Evolutionary conservation across 1,140 invertebrate genomes (phyloP).

Genomic region (Elysia chlorotica): DNA sequence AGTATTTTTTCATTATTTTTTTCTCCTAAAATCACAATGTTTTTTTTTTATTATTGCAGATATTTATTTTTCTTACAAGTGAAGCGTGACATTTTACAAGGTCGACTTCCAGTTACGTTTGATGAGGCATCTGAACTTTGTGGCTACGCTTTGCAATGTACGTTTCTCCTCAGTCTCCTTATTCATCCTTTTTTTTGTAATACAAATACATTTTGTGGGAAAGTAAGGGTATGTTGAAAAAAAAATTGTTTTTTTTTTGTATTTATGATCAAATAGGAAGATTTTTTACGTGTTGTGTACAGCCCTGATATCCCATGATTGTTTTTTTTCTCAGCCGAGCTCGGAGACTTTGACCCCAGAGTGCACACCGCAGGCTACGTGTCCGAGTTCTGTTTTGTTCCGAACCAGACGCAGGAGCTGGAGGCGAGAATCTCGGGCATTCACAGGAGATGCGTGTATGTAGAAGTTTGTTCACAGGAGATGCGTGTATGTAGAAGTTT

Average conservation of each 20-base stretch:
- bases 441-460: slow-evolving; percentile 84
- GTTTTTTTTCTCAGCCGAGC: slow-evolving; percentile 46
- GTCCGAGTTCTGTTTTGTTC: slow-evolving; percentile 62
- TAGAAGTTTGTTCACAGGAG: slow-evolving; percentile 6
- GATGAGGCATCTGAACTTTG: slow-evolving; percentile 53
- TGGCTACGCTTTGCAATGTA: slow-evolving; percentile 57
- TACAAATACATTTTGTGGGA: too few relatives aligned
- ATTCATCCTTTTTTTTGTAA: too few relatives aligned
- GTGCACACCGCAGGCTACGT: slow-evolving; percentile 54
- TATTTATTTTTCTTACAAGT: slow-evolving; percentile 60
- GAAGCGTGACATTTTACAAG: slow-evolving; percentile 55
- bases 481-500: too few relatives aligned
- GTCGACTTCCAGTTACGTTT: slow-evolving; percentile 53
- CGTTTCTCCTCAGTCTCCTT: too few relatives aligned
- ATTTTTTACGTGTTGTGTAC: neutral
- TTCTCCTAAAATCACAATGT: too few relatives aligned
- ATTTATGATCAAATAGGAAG: too few relatives aligned
- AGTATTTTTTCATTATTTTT: too few relatives aligned
- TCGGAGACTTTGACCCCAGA: slow-evolving; percentile 56
- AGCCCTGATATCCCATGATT: neutral
- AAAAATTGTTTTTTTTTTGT: too few relatives aligned
- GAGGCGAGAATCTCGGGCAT: slow-evolving; percentile 86
- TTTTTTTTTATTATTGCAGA: slow-evolving; percentile 39
- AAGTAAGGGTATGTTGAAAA: too few relatives aligned
- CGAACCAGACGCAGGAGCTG: slow-evolving; percentile 89